phyloP scores from a whole-genome alignment of 2,113 vertebrate genomes.

The Ceuthmochares aereus region DNA sequence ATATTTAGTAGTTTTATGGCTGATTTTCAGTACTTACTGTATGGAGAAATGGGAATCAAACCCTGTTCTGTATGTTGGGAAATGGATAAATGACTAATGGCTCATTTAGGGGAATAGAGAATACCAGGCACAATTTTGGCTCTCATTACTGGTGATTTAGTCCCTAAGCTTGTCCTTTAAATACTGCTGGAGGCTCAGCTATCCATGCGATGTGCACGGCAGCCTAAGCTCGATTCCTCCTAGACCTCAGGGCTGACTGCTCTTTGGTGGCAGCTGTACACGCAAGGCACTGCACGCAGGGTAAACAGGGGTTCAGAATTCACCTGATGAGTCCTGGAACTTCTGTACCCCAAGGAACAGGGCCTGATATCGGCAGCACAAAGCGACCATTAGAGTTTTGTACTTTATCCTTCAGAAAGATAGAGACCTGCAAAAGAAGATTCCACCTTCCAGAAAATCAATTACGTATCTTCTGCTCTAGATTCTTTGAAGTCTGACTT shows the following conservation, averaged over 20 bases:
- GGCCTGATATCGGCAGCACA: constrained; percentile 89
- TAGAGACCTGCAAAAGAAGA: constrained; percentile 86
- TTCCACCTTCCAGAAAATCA: not conserved
- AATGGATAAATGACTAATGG: not conserved
- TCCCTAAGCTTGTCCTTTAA: not conserved
- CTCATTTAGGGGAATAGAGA: not conserved
- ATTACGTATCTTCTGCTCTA: accelerated
- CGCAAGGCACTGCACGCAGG: not conserved
- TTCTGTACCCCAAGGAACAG: constrained; percentile 91
- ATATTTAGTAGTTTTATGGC: not conserved
- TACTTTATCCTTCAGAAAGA: constrained; percentile 97
- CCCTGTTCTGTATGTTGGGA: not conserved
- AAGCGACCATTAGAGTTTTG: constrained; percentile 97
- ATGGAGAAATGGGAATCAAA: not conserved
- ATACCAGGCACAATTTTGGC: not conserved
- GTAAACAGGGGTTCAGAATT: not conserved
- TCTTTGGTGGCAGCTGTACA: not conserved
- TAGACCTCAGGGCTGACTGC: not conserved
- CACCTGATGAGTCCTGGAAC: constrained; percentile 93
- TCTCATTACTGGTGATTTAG: not conserved
- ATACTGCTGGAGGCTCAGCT: not conserved
- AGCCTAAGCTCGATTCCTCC: not conserved
- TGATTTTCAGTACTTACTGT: not conserved
- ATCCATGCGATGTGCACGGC: not conserved
- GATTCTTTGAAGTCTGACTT: not conserved